Conservation (phyloP, 2,797 vertebrate species). For the Podarcis siculus region DNA sequence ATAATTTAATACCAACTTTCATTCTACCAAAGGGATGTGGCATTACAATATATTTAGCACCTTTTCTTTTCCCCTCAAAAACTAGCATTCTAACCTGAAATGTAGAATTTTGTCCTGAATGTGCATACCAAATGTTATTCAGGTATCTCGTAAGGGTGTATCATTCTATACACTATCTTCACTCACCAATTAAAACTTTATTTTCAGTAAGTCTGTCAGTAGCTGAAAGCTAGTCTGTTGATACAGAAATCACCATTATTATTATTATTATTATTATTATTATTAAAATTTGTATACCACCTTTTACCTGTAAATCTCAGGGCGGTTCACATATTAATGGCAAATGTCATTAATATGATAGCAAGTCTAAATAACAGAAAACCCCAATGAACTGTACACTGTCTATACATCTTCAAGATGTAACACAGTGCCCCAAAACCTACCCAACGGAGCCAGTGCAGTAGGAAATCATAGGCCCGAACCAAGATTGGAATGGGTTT, state of each 20-base stretch:
- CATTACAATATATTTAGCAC: background rate
- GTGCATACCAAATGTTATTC: background rate
- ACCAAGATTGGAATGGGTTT: too few species aligned
- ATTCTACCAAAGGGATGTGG: background rate
- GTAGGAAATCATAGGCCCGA: background rate
- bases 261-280: background rate
- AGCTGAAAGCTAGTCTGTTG: background rate
- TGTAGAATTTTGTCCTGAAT: background rate
- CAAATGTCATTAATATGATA: background rate
- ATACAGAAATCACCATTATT: background rate
- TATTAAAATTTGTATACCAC: too few species aligned
- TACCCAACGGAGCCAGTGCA: background rate
- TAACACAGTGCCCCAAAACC: too few species aligned
- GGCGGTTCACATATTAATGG: background rate
- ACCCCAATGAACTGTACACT: background rate
- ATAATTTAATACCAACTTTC: background rate
- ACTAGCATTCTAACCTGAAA: background rate
- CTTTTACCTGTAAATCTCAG: too few species aligned
- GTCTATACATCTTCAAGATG: background rate
- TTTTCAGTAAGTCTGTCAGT: background rate
- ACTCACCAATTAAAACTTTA: background rate
- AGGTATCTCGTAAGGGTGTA: background rate
- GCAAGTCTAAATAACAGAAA: background rate
- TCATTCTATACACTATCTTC: background rate
- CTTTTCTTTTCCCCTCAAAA: background rate